A percentile compares a stretch with the other conserved stretches of the same genome.
phyloP scores from a whole-genome alignment of 2,888 invertebrate species.

The Heliconius erato region DNA sequence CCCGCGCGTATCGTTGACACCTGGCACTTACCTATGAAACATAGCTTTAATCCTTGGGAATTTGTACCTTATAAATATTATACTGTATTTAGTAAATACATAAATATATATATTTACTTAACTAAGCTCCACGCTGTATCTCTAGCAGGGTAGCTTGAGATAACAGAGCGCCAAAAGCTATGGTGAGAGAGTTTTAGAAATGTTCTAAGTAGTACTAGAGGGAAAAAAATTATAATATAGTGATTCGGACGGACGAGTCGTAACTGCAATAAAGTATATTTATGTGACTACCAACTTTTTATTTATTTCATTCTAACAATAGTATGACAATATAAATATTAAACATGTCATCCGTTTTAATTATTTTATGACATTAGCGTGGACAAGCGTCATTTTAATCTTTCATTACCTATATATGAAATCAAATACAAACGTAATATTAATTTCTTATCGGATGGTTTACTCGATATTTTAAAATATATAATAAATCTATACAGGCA shows the following conservation, averaged over 20 bases:
- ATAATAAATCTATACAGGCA: not conserved
- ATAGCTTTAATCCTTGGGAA: conserved; percentile 27
- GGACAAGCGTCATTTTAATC: not conserved
- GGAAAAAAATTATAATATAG: too few relatives aligned
- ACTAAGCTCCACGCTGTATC: too few relatives aligned
- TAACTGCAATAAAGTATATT: too few relatives aligned
- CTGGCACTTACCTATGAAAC: conserved; percentile 40
- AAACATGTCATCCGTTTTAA: not conserved
- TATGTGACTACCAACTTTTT: too few relatives aligned
- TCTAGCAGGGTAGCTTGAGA: too few relatives aligned
- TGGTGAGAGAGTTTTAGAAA: too few relatives aligned
- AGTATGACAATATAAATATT: not conserved
- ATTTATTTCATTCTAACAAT: not conserved
- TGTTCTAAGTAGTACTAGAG: too few relatives aligned
- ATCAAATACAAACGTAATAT: not conserved
- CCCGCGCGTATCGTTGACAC: conserved; percentile 47
- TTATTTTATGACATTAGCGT: not conserved
- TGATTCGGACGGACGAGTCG: too few relatives aligned
- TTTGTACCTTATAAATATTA: not conserved
- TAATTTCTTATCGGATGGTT: not conserved
- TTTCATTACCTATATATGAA: not conserved
- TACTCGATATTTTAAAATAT: not conserved
- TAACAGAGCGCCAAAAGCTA: too few relatives aligned
- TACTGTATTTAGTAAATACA: not conserved
- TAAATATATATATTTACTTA: not conserved